Evolutionary conservation across 2,113 vertebrate species (phyloP), one percentile per base, ranked within the genome.

Genomic region (Myotis brandtii): DNA sequence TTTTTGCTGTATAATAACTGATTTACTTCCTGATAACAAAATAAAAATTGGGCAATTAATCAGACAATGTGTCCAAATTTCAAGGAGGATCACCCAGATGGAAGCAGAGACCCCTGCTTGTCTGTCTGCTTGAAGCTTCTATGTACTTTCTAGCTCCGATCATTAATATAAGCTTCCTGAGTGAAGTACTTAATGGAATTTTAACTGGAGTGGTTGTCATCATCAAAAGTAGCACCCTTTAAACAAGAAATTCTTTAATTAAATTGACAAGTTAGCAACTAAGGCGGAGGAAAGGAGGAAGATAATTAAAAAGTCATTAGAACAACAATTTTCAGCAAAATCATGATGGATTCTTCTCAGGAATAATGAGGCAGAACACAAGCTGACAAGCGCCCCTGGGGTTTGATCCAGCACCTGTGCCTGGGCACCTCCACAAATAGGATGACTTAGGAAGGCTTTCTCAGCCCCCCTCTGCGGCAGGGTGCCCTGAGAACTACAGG

Each of bases 251-350:
- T 43, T 32, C 46, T 97, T 95, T 93, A 66, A 89, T 95, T 93
- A 66, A 89, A 75, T 10, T 50, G 83, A 93, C 66, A 93, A 37
- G 50, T 96, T 86, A 97, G 66, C 70, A 77, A 80, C 87, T 91
- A 88, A 89, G 79, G 84, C 89, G 83, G 93, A 92, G 79, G 91
- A 91, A 86, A 91, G 48, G 32, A 59, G 50, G 75, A 72, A 92
- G 84, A 64, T 93, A 84, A 97, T 97, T 96, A 96, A 96, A 87
- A 90, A 95, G 56, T 82, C 93, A 72, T 95, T 96, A 95, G 69
- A 96, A 96, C 89, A 97, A 85, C 86, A 95, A 94, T 90, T 66
- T 70, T 62, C n/a, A 56, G 70, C 32, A 93, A 86, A 91, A 50
- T 93, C 43, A 27, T 1, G n/a, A 91, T n/a, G 27, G n/a, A 34